Evolutionary conservation across 1,140 invertebrate genomes (phyloP).

Genomic region (Drosophila orena): DNA sequence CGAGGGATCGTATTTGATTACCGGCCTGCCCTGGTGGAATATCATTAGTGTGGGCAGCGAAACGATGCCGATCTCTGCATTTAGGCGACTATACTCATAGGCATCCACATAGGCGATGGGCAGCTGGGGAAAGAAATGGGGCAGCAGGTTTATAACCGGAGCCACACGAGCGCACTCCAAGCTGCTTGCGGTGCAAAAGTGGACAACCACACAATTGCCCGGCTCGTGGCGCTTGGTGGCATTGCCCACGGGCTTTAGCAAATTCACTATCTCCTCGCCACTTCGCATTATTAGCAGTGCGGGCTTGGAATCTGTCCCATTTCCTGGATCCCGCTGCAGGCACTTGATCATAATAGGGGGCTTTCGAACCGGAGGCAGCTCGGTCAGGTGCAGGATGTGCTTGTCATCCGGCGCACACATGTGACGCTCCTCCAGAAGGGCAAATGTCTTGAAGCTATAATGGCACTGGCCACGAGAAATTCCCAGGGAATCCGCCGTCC

Average conservation of each 20-base stretch:
- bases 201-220: constrained; percentile 91
- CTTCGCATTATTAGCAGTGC: constrained; percentile 66
- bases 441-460: constrained; percentile 58
- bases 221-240: constrained; percentile 85
- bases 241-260: constrained; percentile 85
- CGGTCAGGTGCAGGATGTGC: constrained; percentile 64
- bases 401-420: constrained; percentile 61
- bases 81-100: constrained; percentile 93
- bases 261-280: constrained; percentile 79
- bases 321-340: constrained; percentile 45
- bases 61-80: constrained; percentile 97
- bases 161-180: constrained; percentile 95
- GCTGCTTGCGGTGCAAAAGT: constrained; percentile 96
- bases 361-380: constrained; percentile 47
- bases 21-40: constrained; percentile 95
- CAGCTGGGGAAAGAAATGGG: constrained; percentile 92
- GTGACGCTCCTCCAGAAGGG: constrained; percentile 41
- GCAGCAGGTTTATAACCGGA: constrained; percentile 94
- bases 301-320: constrained; percentile 4
- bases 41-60: constrained; percentile 96
- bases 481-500: constrained; percentile 32
- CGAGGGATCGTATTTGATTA: constrained; percentile 60
- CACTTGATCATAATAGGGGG: constrained; percentile 74
- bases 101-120: constrained; percentile 96
- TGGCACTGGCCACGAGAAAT: constrained; percentile 55